Evolutionary conservation across 1,140 invertebrate genomes (phyloP).

Genomic region (Tetragonula clypearis): DNA sequence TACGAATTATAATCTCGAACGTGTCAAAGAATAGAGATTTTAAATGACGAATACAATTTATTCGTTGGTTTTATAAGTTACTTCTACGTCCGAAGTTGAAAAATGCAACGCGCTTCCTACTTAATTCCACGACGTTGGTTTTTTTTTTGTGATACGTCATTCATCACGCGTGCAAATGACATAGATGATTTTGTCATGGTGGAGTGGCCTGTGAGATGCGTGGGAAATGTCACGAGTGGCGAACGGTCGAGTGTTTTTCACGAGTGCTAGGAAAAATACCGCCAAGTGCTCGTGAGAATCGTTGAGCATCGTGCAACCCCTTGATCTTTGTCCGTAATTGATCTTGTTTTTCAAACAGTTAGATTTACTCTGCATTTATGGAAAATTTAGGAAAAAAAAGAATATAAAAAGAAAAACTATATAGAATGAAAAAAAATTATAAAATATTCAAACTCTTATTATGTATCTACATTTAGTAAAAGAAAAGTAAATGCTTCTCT

Average conservation of each 20-base stretch:
- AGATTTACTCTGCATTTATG: neutral
- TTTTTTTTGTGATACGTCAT: neutral
- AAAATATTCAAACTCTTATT: no score
- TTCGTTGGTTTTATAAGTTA: neutral
- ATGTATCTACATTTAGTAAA: no score
- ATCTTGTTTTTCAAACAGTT: neutral
- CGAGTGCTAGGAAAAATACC: slow-evolving; percentile 5
- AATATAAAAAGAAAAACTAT: neutral
- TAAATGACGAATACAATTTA: neutral
- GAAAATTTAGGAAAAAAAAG: neutral
- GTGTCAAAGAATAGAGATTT: neutral
- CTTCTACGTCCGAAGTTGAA: no score
- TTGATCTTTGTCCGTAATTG: neutral
- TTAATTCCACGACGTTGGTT: neutral
- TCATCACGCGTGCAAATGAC: neutral
- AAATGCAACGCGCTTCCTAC: neutral
- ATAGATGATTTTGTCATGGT: slow-evolving; percentile 4
- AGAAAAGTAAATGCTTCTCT: no score
- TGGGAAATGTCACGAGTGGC: slow-evolving; percentile 30
- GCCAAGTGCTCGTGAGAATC: slow-evolving; percentile 31
- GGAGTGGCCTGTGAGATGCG: slow-evolving; percentile 16
- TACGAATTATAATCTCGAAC: neutral
- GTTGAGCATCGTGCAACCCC: neutral
- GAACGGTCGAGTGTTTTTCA: slow-evolving; percentile 18
- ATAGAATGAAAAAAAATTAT: no score